phyloP scores from a whole-genome alignment of 2,888 invertebrate species.

The Drosophila demipolita region DNA sequence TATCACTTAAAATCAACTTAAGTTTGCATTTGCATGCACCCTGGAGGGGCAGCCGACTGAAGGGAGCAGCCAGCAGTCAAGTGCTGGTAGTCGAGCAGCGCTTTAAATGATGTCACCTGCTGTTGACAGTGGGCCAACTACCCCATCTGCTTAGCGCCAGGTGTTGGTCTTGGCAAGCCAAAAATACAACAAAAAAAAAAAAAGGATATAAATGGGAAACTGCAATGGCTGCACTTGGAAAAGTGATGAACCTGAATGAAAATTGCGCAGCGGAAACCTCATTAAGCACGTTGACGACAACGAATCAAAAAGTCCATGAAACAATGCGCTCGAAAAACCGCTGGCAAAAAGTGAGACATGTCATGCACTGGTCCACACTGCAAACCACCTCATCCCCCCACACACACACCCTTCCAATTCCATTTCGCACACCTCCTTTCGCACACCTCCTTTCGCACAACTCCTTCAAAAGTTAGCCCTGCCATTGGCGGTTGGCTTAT shows the following conservation, averaged over 20 bases:
- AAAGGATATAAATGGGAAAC: constrained; percentile 34
- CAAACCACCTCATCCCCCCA: not conserved
- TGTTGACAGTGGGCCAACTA: constrained; percentile 57
- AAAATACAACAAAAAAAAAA: not conserved
- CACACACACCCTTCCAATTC: not conserved
- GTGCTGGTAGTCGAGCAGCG: constrained; percentile 74
- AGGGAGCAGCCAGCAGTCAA: constrained; percentile 53
- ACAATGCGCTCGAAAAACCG: constrained; percentile 68
- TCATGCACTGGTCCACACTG: constrained; percentile 3
- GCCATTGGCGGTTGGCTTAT: constrained; percentile 56
- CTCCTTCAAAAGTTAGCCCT: constrained; percentile 43
- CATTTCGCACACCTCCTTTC: not conserved
- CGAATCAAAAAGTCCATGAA: constrained; percentile 71
- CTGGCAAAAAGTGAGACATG: constrained; percentile 47
- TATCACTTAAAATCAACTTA: constrained; percentile 83
- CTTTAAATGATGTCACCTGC: constrained; percentile 73
- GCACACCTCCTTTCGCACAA: constrained; percentile 6
- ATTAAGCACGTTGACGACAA: constrained; percentile 75
- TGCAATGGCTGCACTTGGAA: constrained; percentile 70
- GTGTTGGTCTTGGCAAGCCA: constrained; percentile 19
- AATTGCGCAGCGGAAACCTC: constrained; percentile 74
- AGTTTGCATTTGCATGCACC: constrained; percentile 82
- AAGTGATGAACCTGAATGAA: constrained; percentile 80
- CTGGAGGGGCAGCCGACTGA: not conserved
- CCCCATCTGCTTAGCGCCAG: constrained; percentile 18